phyloP scores from a whole-genome alignment of 2,888 invertebrate species.

The Nemotelus pantherinus region DNA sequence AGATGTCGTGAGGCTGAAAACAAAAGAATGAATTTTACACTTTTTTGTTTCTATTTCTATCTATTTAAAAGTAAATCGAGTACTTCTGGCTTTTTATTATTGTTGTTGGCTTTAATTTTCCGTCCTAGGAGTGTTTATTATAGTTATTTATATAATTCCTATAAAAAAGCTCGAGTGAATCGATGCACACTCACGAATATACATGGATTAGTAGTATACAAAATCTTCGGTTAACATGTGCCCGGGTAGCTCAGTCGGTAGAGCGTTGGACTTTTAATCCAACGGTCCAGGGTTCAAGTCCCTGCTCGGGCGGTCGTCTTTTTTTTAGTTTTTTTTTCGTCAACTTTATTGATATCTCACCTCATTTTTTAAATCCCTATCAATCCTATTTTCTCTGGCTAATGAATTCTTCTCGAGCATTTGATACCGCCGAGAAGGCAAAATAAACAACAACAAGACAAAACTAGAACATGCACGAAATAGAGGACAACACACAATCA shows the following conservation, averaged over 20 bases:
- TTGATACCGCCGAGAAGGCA: background rate
- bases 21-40: background rate
- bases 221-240: slow-evolving; percentile 2
- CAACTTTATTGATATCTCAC: background rate
- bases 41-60: background rate
- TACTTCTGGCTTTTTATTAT: too few relatives aligned
- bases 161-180: too few relatives aligned
- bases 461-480: too few relatives aligned
- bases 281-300: slow-evolving; percentile 46
- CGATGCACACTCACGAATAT: too few relatives aligned
- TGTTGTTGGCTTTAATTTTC: too few relatives aligned
- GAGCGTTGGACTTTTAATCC: slow-evolving; percentile 57
- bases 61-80: too few relatives aligned
- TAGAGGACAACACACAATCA: too few relatives aligned
- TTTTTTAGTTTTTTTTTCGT: slow-evolving; percentile 24
- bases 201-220: background rate
- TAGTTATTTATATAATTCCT: too few relatives aligned
- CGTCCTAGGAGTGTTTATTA: too few relatives aligned
- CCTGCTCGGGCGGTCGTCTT: slow-evolving; percentile 36
- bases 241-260: slow-evolving; percentile 56
- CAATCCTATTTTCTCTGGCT: background rate
- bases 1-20: slow-evolving; percentile 17
- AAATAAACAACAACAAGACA: too few relatives aligned
- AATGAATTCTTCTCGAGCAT: slow-evolving; percentile 12
- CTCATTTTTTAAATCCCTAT: background rate